Percentiles rank a stretch among this genome's conserved stretches.
These are phyloP conservation scores for Chaenodraco wilsoni DNA, from an alignment of 2,797 vertebrate genomes.

Conservation along the genomic window DNA sequence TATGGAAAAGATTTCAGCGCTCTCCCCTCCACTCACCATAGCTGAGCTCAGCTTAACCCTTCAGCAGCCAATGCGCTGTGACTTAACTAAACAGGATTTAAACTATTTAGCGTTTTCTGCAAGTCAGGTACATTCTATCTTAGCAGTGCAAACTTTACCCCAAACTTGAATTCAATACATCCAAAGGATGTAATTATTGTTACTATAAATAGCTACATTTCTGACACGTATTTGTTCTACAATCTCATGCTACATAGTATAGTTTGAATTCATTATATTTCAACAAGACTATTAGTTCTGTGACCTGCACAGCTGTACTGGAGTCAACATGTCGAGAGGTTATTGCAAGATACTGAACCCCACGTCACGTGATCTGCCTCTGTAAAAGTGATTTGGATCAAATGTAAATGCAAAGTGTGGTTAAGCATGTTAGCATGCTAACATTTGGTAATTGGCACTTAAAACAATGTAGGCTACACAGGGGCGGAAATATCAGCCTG, in stretches of 20 bases:
- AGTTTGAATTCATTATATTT: background rate
- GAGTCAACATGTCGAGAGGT: too few species aligned
- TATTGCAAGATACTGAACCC: too few species aligned
- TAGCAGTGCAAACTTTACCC: background rate
- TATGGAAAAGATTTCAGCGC: conserved; percentile 84
- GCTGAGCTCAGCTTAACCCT: conserved; percentile 78
- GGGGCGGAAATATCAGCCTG: too few species aligned
- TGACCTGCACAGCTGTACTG: too few species aligned
- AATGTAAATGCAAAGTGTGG: too few species aligned
- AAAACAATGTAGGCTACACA: too few species aligned
- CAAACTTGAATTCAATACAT: background rate
- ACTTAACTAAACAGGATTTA: background rate
- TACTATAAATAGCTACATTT: background rate
- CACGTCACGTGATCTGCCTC: too few species aligned
- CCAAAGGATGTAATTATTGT: background rate
- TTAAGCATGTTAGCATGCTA: too few species aligned
- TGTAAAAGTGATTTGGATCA: too few species aligned
- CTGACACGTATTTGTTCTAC: too few species aligned
- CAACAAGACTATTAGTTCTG: background rate
- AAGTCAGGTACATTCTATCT: background rate
- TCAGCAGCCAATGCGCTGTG: conserved; percentile 34
- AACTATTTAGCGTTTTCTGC: background rate
- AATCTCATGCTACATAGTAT: background rate
- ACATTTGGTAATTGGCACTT: too few species aligned
- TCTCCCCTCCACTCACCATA: conserved; percentile 60